These are phyloP conservation scores for Rana temporaria DNA, from an alignment of 2,113 vertebrate genomes.

Conservation along the genomic window DNA sequence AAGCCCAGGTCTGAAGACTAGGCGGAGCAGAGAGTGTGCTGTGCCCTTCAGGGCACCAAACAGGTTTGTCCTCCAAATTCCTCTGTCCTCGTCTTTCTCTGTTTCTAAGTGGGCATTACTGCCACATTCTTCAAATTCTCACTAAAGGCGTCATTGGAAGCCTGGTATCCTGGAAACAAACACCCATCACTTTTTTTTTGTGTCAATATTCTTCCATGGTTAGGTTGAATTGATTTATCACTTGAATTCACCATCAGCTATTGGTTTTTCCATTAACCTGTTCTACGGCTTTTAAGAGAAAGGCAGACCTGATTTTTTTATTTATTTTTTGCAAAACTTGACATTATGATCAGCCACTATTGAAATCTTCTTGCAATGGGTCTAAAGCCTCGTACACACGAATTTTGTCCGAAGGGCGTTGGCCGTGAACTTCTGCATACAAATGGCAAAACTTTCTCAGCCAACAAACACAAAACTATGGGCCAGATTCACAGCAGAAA, in stretches of 20 bases:
- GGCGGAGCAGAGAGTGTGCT: conserved; percentile 24
- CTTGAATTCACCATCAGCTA: not conserved
- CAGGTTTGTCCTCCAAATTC: conserved; percentile 52
- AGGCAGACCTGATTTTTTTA: not conserved
- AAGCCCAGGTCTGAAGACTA: conserved; percentile 31
- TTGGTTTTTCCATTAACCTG: conserved; percentile 30
- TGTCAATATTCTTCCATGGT: not conserved
- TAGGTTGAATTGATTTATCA: conserved; percentile 1
- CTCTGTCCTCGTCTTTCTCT: conserved; percentile 30
- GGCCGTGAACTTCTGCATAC: no score
- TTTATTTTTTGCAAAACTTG: no score
- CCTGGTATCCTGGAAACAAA: conserved; percentile 29
- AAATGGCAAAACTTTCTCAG: no score
- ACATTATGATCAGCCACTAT: no score
- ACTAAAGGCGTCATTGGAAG: conserved; percentile 3
- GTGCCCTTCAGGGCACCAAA: conserved; percentile 54
- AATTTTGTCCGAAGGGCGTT: no score
- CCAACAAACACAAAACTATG: no score
- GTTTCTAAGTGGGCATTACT: conserved; percentile 35
- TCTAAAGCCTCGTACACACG: no score
- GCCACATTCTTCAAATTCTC: conserved; percentile 51
- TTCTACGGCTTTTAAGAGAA: conserved; percentile 15
- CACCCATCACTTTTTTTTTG: not conserved
- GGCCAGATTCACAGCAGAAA: no score
- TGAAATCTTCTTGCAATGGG: not conserved